These are phyloP conservation scores for Drosophila auraria DNA, from an alignment of 1,140 invertebrate species.

Conservation along the genomic window DNA sequence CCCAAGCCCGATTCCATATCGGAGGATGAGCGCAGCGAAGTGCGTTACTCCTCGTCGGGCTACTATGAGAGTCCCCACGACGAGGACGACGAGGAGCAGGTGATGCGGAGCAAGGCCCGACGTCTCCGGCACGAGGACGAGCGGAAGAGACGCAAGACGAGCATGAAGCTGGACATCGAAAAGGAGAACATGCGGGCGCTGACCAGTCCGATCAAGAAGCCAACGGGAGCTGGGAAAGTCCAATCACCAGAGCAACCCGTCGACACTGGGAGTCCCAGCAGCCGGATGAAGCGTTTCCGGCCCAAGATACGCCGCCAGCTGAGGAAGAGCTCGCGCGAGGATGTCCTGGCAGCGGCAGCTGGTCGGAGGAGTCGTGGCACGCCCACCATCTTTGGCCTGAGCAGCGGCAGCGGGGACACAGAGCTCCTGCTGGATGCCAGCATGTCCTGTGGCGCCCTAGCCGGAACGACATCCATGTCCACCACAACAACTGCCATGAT, in stretches of 20 bases:
- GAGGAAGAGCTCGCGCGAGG: slow-evolving; percentile 74
- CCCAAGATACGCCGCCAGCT: slow-evolving; percentile 82
- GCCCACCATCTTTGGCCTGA: slow-evolving; percentile 59
- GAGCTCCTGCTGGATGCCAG: slow-evolving; percentile 74
- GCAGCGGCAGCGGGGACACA: slow-evolving; percentile 69
- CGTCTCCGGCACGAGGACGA: slow-evolving; percentile 80
- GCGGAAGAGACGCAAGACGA: slow-evolving; percentile 78
- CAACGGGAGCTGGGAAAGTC: slow-evolving; percentile 8
- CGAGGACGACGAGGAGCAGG: slow-evolving; percentile 86
- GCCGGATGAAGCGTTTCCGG: slow-evolving; percentile 79
- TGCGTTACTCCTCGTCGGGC: slow-evolving; percentile 91
- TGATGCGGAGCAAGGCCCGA: slow-evolving; percentile 54
- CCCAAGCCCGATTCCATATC: slow-evolving; percentile 86
- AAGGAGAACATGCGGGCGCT: slow-evolving; percentile 83
- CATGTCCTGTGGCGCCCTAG: slow-evolving; percentile 40
- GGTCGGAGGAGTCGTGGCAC: slow-evolving; percentile 47
- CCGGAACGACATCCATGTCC: slow-evolving; percentile 7
- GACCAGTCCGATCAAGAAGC: slow-evolving; percentile 81
- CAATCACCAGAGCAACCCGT: slow-evolving; percentile 69
- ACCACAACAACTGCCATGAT: slow-evolving; percentile 18
- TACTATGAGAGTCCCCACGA: slow-evolving; percentile 92
- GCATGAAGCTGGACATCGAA: slow-evolving; percentile 84
- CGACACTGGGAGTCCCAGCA: slow-evolving; percentile 75
- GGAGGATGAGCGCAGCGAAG: slow-evolving; percentile 89
- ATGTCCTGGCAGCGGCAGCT: slow-evolving; percentile 64